These are phyloP conservation scores for Pangasius sanitwongsei DNA, from an alignment of 2,797 vertebrate genomes.

Conservation along the genomic window DNA sequence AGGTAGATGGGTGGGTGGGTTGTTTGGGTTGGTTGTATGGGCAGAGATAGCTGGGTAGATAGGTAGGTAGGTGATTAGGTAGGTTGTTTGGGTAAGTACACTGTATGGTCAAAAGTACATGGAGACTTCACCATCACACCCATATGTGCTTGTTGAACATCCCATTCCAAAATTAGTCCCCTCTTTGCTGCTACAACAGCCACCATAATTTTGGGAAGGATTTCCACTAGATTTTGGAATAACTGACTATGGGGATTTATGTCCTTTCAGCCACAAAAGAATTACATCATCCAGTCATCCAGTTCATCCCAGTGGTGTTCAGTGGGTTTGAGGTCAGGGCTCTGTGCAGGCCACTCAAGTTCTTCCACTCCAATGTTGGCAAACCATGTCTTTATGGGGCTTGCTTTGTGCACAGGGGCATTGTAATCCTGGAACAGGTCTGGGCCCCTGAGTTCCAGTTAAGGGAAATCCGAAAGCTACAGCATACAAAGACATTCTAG, in stretches of 20 bases:
- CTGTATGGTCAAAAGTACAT: neutral
- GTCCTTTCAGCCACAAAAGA: neutral
- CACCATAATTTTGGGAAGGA: neutral
- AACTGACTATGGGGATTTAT: neutral
- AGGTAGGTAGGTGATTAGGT: neutral
- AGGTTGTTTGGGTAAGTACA: neutral
- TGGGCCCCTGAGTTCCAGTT: neutral
- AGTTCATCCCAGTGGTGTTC: neutral
- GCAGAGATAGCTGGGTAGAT: too few relatives aligned
- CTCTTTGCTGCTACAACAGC: neutral
- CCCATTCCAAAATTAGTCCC: too few relatives aligned
- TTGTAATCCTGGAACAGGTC: neutral
- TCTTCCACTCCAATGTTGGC: neutral
- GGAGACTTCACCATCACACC: neutral
- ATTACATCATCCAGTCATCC: neutral
- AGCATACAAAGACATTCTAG: neutral
- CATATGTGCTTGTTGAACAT: neutral
- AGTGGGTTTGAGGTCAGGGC: neutral
- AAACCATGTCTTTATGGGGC: neutral
- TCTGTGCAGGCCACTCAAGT: neutral
- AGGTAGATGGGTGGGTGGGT: neutral
- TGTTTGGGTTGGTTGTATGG: neutral
- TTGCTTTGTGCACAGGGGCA: neutral
- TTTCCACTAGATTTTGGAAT: neutral
- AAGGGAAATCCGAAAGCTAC: neutral